Evolutionary conservation across 2,888 invertebrate genomes (phyloP), one percentile per base, ranked within the genome.

Genomic region (Lasioglossum zephyrum): DNA sequence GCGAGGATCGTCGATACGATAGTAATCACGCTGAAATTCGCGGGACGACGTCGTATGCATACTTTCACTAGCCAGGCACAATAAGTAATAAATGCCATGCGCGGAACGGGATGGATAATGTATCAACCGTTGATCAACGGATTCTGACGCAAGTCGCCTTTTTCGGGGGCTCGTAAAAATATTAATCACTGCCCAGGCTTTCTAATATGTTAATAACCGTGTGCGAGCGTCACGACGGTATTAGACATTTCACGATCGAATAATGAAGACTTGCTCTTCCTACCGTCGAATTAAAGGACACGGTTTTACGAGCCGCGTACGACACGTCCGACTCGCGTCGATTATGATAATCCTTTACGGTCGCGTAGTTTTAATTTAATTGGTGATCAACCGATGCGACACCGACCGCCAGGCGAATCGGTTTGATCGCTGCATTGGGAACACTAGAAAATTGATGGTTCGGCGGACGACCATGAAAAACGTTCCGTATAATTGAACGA

Each of bases 61-160:
- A 85, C 85, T 85, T 85, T 85, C 85, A 85, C 85, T 79, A 66
- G 66, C 63, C 44, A 22, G 70, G 77, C 4, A 86, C 85, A 85
- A 86, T 86, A 86, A 86, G 86, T 85, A 86, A 85, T 85, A 86
- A 86, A 85, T 86, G 86, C 86, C 85, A 86, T 81, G 85, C 86
- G 75, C 85, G 76, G 78, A 85, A 86, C 81, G 85, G 85, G 81
- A 81, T 77, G 57, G 86, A 86, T 86, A 86, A 86, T 86, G 80
- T 81, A 85, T 85, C 86, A 86, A 80, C 74, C 78, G 76, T 78
- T 81, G 86, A 85, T 85, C 86, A 85, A 79, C 86, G 53, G 69
- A 79, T 77, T 69, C 79, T 82, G 84, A 84, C 87, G 87, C 57
- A 84, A 84, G 74, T n/a, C 57, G 75, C 78, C 79, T 81, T 73